Conservation (phyloP, 2,888 invertebrate species). For the Mesoligia furuncula region DNA sequence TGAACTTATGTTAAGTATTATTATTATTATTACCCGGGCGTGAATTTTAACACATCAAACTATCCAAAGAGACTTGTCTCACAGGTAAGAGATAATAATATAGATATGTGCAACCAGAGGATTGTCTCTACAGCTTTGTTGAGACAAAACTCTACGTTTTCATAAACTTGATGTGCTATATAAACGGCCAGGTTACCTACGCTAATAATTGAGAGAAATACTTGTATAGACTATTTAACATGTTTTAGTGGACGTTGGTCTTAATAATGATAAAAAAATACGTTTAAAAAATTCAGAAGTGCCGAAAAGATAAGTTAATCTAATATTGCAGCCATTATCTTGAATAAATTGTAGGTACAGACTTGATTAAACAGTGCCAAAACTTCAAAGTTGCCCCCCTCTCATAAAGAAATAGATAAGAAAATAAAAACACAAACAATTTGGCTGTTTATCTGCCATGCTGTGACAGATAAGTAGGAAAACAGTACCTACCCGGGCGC, state of each 20-base stretch:
- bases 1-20: not conserved
- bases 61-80: not conserved
- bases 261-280: constrained; percentile 16
- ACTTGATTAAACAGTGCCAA: constrained; percentile 12
- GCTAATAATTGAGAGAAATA: not conserved
- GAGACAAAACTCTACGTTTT: not conserved
- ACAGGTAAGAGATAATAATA: too few relatives aligned
- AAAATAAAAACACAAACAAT: constrained; percentile 16
- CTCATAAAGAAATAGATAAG: constrained; percentile 24
- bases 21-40: not conserved
- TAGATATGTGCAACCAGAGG: too few relatives aligned
- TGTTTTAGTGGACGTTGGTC: not conserved
- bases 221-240: not conserved
- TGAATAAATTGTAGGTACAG: constrained; percentile 3
- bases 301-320: constrained; percentile 26
- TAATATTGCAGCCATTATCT: constrained; percentile 16
- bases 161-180: not conserved
- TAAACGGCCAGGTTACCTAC: not conserved
- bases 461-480: constrained; percentile 46
- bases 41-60: not conserved
- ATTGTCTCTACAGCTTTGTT: too few relatives aligned
- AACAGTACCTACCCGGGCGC: not conserved
- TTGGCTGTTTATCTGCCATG: constrained; percentile 38
- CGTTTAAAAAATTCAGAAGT: not conserved
- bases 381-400: constrained; percentile 10